Evolutionary conservation across 2,888 invertebrate genomes (phyloP).

Genomic region (Cryptocephalus primarius): DNA sequence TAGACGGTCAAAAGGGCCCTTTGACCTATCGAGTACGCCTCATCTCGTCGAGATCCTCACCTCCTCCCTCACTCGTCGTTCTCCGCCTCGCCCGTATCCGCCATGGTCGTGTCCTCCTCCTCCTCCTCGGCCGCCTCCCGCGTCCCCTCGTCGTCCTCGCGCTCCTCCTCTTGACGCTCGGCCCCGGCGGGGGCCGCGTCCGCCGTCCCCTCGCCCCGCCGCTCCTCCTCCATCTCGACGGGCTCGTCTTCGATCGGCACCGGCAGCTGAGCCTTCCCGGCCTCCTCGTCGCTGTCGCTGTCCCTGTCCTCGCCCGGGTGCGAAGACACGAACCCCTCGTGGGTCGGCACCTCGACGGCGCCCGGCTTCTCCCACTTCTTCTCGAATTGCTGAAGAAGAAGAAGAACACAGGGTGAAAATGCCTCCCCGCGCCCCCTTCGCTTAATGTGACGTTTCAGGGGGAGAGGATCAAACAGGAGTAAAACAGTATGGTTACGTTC

Average conservation of each 20-base stretch:
- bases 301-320: conserved; percentile 58
- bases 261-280: conserved; percentile 22
- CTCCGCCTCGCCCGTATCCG: conserved; percentile 24
- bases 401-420: background rate
- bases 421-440: too few species aligned
- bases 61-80: conserved; percentile 23
- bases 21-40: too few species aligned
- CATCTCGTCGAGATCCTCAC: too few species aligned
- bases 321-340: conserved; percentile 47
- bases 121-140: too few species aligned
- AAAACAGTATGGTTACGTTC: too few species aligned
- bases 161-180: conserved; percentile 4
- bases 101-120: conserved; percentile 8
- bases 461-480: too few species aligned
- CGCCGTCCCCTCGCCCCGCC: conserved; percentile 1
- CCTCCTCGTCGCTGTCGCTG: conserved; percentile 41
- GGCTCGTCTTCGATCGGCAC: conserved; percentile 36
- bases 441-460: too few species aligned
- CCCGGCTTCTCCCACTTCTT: conserved; percentile 54
- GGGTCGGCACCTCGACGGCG: conserved; percentile 40
- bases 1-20: too few species aligned
- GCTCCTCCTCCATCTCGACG: conserved; percentile 23
- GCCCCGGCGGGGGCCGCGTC: background rate
- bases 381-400: conserved; percentile 34
- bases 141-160: conserved; percentile 13